Conservation (phyloP, 2,797 vertebrate species). For the Chelmon rostratus region DNA sequence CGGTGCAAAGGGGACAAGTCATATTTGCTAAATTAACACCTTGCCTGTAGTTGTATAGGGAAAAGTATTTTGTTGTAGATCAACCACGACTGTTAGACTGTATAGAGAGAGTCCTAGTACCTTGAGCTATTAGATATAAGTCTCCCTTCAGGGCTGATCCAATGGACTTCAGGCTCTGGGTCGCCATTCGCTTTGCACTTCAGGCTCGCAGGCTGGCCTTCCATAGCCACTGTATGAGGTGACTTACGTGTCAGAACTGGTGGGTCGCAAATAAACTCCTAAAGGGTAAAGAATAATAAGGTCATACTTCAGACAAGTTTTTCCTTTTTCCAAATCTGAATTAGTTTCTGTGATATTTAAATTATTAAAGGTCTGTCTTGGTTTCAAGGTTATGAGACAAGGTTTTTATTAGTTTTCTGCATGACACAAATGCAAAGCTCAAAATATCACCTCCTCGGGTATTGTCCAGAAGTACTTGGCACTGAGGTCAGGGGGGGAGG, state of each 20-base stretch:
- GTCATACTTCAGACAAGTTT: background rate
- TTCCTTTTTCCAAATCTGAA: background rate
- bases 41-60: background rate
- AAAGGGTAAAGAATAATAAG: conserved; percentile 16
- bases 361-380: background rate
- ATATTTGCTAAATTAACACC: conserved; percentile 20
- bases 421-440: background rate
- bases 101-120: conserved; percentile 46
- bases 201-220: conserved; percentile 86
- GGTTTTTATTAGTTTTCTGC: background rate
- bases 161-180: conserved; percentile 88
- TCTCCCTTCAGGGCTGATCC: conserved; percentile 87
- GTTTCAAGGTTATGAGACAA: background rate
- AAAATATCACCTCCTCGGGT: conserved; percentile 82
- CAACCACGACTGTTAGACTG: background rate
- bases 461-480: conserved; percentile 95
- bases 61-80: background rate
- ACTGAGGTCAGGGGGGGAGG: conserved; percentile 88
- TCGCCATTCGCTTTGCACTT: conserved; percentile 89
- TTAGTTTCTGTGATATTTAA: background rate
- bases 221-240: conserved; percentile 84
- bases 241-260: conserved; percentile 91
- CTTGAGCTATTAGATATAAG: conserved; percentile 85
- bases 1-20: background rate
- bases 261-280: conserved; percentile 93